Base-by-base conservation (phyloP, 1,140 invertebrate genomes). In the Cydia amplana region DNA sequence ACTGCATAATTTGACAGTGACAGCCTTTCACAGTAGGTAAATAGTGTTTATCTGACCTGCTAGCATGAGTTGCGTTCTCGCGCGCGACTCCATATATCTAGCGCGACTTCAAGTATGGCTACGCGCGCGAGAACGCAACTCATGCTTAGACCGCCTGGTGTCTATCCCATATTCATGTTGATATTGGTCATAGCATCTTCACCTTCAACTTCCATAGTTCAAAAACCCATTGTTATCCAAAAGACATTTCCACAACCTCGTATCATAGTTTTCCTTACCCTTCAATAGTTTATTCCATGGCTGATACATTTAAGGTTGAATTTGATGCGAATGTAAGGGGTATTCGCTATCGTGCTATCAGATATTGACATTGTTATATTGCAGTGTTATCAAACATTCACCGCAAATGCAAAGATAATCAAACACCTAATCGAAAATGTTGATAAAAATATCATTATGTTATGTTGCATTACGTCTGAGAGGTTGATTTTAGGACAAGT, bases 401-500 rank as follows among this genome's bases (percentile, higher is more conserved):
- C 64, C 64, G 64, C 64, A n/a, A 60, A 60, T 60, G 55, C 55
- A 60, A 20, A 60, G 55, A 60, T 60, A 20, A 60, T 60, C 49
- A 60, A 20, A 10, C 55, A 20, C 18, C 23, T 60, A 23, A 23
- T 60, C 55, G n/a, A 60, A 60, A n/a, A 60, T 12, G 55, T 23
- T 60, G 9, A 20, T 20, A 60, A 23, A 23, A 23, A 10, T 23
- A 60, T 20, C 18, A 74, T 74, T 1, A 25, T 25, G 3, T 1
- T 25, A 60, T 23, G 18, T 7, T 9, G 4, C 6, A 12, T 18
- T 6, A 51, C n/a, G n/a, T 51, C 49, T 51, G 16, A 18, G 16
- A 5, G n/a, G 75, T 74, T 43, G 70, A 36, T 76, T 49, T 25
- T 72, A 75, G 75, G 74, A 77, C 77, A 74, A 75, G 73, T 14